Evolutionary conservation across 2,888 invertebrate species (phyloP), one percentile per base, ranked within the genome.

Genomic region (Lasioglossum calceatum): DNA sequence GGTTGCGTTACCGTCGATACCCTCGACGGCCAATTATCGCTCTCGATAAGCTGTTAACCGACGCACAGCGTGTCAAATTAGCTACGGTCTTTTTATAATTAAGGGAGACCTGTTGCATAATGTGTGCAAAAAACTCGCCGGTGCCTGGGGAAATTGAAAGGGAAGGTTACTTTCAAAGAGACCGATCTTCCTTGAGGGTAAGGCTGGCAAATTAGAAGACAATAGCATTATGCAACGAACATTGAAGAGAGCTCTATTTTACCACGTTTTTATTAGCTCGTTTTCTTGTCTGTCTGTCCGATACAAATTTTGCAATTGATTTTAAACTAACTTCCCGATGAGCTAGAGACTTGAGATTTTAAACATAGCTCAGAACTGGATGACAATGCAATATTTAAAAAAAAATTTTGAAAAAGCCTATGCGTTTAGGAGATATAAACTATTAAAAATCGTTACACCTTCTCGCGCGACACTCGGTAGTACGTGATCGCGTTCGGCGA

Each of bases 1-100:
- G n/a, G 72, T 85, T 82, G 76, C 79, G 23, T 75, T 74, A 84
- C n/a, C 14, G 16, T 32, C 27, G 44, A 50, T 47, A 27, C n/a
- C 47, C 27, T 12, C 19, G 10, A 12, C 67, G 4, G 10, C 1
- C 75, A n/a, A 77, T 74, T 80, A 77, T 74, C 67, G 50, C 76
- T 83, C 77, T 73, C 79, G 77, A 16, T 47, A 27, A 70, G 61
- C 54, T 39, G 39, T 39, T 47, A 27, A 36, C 23, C 2, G 39
- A 19, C 50, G 54, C 23, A 1, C 12, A 12, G 23, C 12, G 27
- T 61, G 12, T 39, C 23, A 4, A 27, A 14, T 27, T 1, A 14
- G 0, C 27, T n/a, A 39, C 39, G 1, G 19, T 39, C 3, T 70
- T 70, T 67, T 23, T 42, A 4, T 70, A 23, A 39, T 23, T 39